A percentile compares a stretch with the other conserved stretches of the same genome.
Evolutionary conservation across 1,140 invertebrate species (phyloP).

Genomic region (Ruditapes philippinarum): DNA sequence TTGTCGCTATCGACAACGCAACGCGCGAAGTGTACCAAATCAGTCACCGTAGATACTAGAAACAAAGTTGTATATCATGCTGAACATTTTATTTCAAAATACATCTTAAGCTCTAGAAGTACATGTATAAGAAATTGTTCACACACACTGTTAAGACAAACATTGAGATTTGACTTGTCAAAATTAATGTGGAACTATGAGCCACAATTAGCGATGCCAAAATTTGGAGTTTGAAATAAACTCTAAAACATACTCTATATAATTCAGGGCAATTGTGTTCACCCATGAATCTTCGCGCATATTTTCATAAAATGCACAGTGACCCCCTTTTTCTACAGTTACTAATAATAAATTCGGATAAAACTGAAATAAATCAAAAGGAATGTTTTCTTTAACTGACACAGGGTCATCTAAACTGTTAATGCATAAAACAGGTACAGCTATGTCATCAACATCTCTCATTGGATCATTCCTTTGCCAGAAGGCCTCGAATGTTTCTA

Average conservation of each 20-base stretch:
- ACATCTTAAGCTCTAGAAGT: too few species aligned
- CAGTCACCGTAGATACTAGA: too few species aligned
- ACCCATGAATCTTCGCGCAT: slow-evolving; percentile 72
- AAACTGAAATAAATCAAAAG: slow-evolving; percentile 80
- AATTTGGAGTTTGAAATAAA: slow-evolving; percentile 56
- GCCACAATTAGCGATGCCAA: slow-evolving; percentile 2
- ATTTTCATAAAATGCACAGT: slow-evolving; percentile 80
- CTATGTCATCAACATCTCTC: slow-evolving; percentile 84
- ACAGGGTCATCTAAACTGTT: slow-evolving; percentile 83
- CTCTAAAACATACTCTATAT: too few species aligned
- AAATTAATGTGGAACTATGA: background rate
- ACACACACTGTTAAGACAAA: too few species aligned
- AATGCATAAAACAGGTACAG: slow-evolving; percentile 82
- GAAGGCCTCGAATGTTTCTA: slow-evolving; percentile 76
- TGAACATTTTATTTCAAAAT: too few species aligned
- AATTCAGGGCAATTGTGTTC: slow-evolving; percentile 73
- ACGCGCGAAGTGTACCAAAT: too few species aligned
- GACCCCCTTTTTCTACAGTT: slow-evolving; percentile 79
- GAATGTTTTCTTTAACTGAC: slow-evolving; percentile 74
- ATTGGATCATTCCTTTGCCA: slow-evolving; percentile 77
- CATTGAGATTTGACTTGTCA: too few species aligned
- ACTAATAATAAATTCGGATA: slow-evolving; percentile 83
- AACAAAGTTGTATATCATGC: too few species aligned
- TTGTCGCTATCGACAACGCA: too few species aligned
- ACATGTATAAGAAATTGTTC: too few species aligned